Percentiles rank a stretch among this genome's conserved stretches.
Conservation (phyloP, 2,113 vertebrate genomes). For the Nansenia antarctica region DNA sequence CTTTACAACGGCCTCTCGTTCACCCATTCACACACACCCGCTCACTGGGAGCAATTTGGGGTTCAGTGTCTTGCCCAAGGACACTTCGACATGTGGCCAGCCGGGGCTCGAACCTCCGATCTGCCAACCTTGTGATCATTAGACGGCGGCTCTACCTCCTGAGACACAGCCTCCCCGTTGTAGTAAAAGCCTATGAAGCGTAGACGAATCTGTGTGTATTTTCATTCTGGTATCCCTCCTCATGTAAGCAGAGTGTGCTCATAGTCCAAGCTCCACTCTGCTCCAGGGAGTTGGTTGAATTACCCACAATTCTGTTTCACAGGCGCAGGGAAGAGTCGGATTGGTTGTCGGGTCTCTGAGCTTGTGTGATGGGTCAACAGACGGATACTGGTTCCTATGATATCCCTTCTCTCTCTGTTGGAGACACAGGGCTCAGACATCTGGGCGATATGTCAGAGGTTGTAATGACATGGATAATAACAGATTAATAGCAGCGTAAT, state of each 20-base stretch:
- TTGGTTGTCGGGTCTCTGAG: conserved; percentile 8
- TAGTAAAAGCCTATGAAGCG: neutral
- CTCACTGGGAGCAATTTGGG: no score
- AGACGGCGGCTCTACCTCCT: no score
- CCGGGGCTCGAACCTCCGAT: no score
- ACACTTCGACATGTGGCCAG: no score
- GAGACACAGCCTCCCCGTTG: no score
- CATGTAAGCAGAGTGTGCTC: neutral
- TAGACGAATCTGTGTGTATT: neutral
- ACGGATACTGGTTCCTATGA: neutral
- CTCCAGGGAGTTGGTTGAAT: conserved; percentile 8
- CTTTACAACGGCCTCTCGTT: no score
- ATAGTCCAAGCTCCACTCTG: neutral
- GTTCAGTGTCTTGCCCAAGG: no score
- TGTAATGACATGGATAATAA: neutral
- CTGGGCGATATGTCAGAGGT: neutral
- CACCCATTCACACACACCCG: no score
- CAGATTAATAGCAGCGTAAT: neutral
- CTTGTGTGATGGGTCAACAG: neutral
- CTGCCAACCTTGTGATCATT: no score
- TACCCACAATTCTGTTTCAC: neutral
- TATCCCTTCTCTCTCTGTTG: neutral
- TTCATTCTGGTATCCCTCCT: neutral
- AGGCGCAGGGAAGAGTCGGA: neutral
- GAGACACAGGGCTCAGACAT: neutral